Percentiles rank a stretch among this genome's conserved stretches.
phyloP scores from a whole-genome alignment of 2,113 vertebrate species.

The Ammodytes marinus region DNA sequence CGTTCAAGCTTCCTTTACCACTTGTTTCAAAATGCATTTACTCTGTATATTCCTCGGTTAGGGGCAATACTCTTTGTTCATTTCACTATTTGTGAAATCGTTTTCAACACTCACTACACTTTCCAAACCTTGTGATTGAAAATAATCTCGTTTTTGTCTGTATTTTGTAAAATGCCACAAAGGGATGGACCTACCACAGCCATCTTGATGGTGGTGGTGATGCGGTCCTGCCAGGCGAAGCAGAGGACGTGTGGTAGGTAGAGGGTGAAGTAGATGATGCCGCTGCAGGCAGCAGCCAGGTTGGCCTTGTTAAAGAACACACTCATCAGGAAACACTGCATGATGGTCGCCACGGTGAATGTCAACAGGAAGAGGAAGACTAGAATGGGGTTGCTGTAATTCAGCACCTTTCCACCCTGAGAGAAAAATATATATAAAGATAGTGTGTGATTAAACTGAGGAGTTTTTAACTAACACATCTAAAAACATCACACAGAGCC shows the following conservation, averaged over 20 bases:
- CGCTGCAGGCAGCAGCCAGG: constrained; percentile 95
- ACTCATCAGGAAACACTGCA: constrained; percentile 96
- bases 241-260: constrained; percentile 96
- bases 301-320: constrained; percentile 98
- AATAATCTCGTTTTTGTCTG: background rate
- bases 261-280: constrained; percentile 95
- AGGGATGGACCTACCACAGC: constrained; percentile 80
- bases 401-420: constrained; percentile 91
- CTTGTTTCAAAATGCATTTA: too few relatives aligned
- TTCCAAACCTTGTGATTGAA: background rate
- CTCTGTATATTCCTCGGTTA: background rate
- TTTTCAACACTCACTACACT: background rate
- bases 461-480: background rate
- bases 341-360: constrained; percentile 91
- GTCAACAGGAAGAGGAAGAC: constrained; percentile 94
- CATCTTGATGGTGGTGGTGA: constrained; percentile 89
- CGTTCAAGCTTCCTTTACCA: too few relatives aligned
- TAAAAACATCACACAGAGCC: background rate
- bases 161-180: background rate
- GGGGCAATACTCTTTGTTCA: background rate
- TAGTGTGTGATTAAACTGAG: background rate
- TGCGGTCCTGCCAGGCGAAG: constrained; percentile 93
- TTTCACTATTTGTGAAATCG: background rate
- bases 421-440: constrained; percentile 24
- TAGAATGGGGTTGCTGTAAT: constrained; percentile 91